Base-by-base conservation (phyloP, 2,888 invertebrate species). In the Aricia artaxerxes region DNA sequence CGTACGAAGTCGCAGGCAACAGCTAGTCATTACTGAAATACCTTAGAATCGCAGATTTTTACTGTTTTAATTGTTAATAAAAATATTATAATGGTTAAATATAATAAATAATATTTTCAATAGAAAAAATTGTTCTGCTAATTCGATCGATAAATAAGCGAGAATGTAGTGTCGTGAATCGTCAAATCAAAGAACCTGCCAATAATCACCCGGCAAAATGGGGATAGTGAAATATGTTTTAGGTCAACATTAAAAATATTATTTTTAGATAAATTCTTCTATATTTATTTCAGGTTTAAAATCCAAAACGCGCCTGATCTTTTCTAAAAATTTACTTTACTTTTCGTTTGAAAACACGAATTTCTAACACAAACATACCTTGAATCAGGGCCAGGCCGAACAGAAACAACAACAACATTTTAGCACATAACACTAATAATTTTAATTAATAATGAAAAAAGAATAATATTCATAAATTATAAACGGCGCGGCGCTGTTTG, bases 361-460 rank as follows among this genome's bases (percentile, higher is more conserved):
- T 75, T 75, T 53, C 49, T 75, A 75, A 75, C 75, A 49, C n/a
- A 73, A 73, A 73, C 49, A 53, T 75, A 75, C 75, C 75, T 75
- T 75, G 75, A 13, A 75, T 24, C 4, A 75, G 75, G n/a, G 75
- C 75, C 7, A 75, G 53, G 75, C 75, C 13, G 75, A 75, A 44
- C 5, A 75, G 31, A 11, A 31, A 13, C 13, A 53, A 49, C 49
- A 75, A 49, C 75, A 44, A 53, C 75, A 75, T 75, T 49, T 75
- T 49, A 75, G 4, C 75, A 75, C 75, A 75, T 44, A 75, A 53
- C 75, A 75, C 44, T 31, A n/a, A 9, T 7, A 73, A 4, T 24
- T 44, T 24, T 44, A 75, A 44, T 49, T 24, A 9, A n/a, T 73
- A 44, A 7, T 44, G 9, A 49, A 49, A 3, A 53, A 3, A 53